Evolutionary conservation across 2,113 vertebrate species (phyloP), one percentile per base, ranked within the genome.

Genomic region (Strix aluco): DNA sequence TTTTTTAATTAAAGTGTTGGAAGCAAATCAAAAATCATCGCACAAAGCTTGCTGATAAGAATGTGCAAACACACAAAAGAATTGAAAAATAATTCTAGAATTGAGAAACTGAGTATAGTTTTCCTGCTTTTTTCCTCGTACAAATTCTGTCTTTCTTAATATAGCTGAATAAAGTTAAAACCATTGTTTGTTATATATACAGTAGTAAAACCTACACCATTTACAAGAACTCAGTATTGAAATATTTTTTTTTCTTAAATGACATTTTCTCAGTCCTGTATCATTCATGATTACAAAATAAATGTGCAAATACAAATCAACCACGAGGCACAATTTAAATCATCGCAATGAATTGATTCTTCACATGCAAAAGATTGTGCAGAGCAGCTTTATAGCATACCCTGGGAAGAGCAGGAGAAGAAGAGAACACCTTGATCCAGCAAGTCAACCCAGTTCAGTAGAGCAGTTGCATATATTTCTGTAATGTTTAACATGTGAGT

Each of bases 401-500:
- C 30, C 20, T 42, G n/a, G 57, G 70, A 62, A 2, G 2, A 63
- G 49, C 32, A 32, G 58, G 46, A 47, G 44, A 20, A 42, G 29
- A 44, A 26, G 55, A 22, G 47, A 55, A 42, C 2, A 8, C n/a
- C 0, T 0, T 3, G 16, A 38, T 42, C 11, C 18, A 8, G 2
- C 66, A 29, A 18, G n/a, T 15, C 40, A 51, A 4, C 13, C 32
- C 25, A 9, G n/a, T 17, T 23, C 26, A 29, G 62, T 61, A 75
- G 62, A 46, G 74, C 65, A 5, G 36, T 38, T 19, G 29, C 7
- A 0, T 13, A 11, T 11, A 59, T 36, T 30, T 42, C 66, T 26
- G 52, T 15, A 5, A 15, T 0, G 0, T 42, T 7, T 26, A 49
- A 66, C 46, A 27, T 0, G 0, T 14, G 49, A 47, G 36, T 15